Base-by-base conservation (phyloP, 2,797 vertebrate species). In the Eulemur mongoz region DNA sequence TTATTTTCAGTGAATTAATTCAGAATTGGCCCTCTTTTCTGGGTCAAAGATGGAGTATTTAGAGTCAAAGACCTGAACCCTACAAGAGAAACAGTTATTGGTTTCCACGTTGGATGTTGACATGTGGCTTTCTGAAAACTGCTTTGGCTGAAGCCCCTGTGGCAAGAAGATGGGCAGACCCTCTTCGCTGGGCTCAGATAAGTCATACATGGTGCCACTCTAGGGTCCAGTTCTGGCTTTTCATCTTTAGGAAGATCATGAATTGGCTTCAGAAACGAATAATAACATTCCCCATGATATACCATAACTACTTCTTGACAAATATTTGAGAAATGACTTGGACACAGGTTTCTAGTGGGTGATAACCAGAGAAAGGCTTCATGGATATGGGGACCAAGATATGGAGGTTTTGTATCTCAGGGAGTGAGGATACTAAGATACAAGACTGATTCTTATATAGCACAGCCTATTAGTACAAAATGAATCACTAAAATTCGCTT, bases 1-100 rank as follows among this genome's bases (percentile, higher is more conserved):
- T 52, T 95, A 57, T 78, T 92, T 94, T 88, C 12, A 73, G 59
- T 27, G 84, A 91, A 78, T 61, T 80, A 23, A 91, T 89, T 93
- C 35, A 95, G 67, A 96, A 88, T 54, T 80, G 25, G 84, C 54
- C n/a, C 2, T 89, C 32, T 93, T 30, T 27, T 78, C 25, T 84
- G 69, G 38, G 48, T 89, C 35, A 85, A 70, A 93, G 54, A 87
- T 73, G 54, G 65, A 70, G 9, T 82, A 32, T 93, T 94, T 90
- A 92, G 57, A 76, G 23, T 79, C 61, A 93, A 96, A 93, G 91
- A 96, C 30, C 22, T 95, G 81, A 96, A 88, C 12, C 43, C 4
- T 43, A 59, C 30, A 73, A 79, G 43, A 89, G 69, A 85, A 97
- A 73, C 38, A 85, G 40, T 59, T 80, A 22, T 67, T 95, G 45